phyloP scores from a whole-genome alignment of 2,888 invertebrate genomes.

The Phorcus lineatus region DNA sequence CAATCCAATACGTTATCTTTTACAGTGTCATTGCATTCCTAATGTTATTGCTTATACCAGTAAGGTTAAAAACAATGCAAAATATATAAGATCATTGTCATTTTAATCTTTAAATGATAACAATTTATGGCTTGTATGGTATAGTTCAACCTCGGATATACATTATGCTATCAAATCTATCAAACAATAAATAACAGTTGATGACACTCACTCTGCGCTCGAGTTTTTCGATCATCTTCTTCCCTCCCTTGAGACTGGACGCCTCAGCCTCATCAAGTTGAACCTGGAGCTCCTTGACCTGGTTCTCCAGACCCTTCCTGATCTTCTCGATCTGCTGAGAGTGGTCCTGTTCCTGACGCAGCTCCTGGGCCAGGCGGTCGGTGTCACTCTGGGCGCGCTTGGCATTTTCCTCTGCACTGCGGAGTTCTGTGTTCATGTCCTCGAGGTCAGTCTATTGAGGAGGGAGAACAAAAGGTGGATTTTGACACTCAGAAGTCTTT shows the following conservation, averaged over 20 bases:
- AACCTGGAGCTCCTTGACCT: slow-evolving; percentile 96
- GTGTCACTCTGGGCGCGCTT: slow-evolving; percentile 83
- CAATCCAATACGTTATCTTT: no score
- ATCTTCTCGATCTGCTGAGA: slow-evolving; percentile 97
- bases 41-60: no score
- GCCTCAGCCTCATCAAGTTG: slow-evolving; percentile 97
- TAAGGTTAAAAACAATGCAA: no score
- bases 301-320: slow-evolving; percentile 97
- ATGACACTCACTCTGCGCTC: slow-evolving; percentile 82
- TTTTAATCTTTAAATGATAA: no score
- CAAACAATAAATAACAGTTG: background rate
- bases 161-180: no score
- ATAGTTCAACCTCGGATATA: no score
- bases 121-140: no score
- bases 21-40: no score
- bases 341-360: slow-evolving; percentile 99
- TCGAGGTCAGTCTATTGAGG: slow-evolving; percentile 94
- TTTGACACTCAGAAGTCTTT: no score
- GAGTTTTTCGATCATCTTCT: slow-evolving; percentile 98
- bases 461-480: background rate
- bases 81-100: no score
- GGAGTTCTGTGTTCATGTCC: slow-evolving; percentile 98
- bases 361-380: slow-evolving; percentile 97
- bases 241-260: slow-evolving; percentile 98
- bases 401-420: slow-evolving; percentile 92